A percentile compares a stretch with the other conserved stretches of the same genome.
phyloP scores from a whole-genome alignment of 2,797 vertebrate species.

The Hippopotamyrus pictus region DNA sequence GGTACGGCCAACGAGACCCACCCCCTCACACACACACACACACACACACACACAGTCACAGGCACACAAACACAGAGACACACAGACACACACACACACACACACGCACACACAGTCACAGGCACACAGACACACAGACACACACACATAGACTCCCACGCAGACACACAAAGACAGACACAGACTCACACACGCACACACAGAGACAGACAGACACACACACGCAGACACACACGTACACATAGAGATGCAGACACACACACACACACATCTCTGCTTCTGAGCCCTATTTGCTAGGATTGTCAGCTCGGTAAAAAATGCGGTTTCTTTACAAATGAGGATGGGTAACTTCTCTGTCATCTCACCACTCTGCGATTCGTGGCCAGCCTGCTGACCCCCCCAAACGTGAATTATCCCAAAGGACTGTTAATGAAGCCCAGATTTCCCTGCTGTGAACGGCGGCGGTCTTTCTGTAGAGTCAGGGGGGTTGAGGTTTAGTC shows the following conservation, averaged over 20 bases:
- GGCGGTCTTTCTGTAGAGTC: neutral
- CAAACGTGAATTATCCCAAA: neutral
- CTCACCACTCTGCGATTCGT: neutral
- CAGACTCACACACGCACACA: too few species aligned
- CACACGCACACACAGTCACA: neutral
- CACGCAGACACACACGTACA: too few species aligned
- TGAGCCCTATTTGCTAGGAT: neutral
- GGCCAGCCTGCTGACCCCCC: neutral
- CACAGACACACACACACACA: neutral
- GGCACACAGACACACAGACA: too few species aligned
- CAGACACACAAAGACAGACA: neutral
- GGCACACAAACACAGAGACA: neutral
- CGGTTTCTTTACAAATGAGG: neutral
- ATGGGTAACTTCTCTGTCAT: neutral
- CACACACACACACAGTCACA: neutral
- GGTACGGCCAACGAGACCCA: slow-evolving; percentile 51
- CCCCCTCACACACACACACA: neutral
- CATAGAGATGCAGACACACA: neutral
- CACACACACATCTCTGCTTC: neutral
- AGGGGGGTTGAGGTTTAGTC: neutral
- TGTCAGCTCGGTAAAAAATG: neutral
- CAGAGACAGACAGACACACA: neutral
- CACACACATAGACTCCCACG: neutral
- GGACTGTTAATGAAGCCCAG: neutral
- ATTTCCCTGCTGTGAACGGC: neutral